phyloP scores from a whole-genome alignment of 2,797 vertebrate species.

The Sebastes kiyomatsui region DNA sequence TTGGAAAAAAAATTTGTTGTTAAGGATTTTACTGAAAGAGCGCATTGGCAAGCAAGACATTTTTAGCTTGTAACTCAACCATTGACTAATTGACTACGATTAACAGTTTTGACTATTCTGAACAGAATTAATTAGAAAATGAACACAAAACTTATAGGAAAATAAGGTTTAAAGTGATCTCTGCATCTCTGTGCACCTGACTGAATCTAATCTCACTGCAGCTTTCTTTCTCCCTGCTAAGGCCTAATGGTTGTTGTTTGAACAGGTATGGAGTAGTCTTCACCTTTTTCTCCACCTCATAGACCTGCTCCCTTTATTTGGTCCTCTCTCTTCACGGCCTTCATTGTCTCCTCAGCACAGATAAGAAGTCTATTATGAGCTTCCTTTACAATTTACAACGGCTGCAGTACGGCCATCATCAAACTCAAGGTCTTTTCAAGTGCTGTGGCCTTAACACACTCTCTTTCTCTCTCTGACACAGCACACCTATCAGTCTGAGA shows the following conservation, averaged over 20 bases:
- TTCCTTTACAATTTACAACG: constrained; percentile 58
- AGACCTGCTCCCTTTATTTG: constrained; percentile 39
- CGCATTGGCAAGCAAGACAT: neutral
- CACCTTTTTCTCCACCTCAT: constrained; percentile 26
- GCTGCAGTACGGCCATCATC: constrained; percentile 50
- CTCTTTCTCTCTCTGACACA: neutral
- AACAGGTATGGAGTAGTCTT: constrained; percentile 24
- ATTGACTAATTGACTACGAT: neutral
- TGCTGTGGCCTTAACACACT: constrained; percentile 9
- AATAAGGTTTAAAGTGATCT: neutral
- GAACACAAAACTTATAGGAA: neutral
- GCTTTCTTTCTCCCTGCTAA: neutral
- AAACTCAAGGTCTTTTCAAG: constrained; percentile 68
- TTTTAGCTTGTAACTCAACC: neutral
- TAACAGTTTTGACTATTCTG: neutral
- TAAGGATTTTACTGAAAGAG: neutral
- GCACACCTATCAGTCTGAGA: constrained; percentile 24
- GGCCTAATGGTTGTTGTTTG: constrained; percentile 26
- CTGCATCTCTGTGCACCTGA: neutral
- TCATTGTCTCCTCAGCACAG: constrained; percentile 56
- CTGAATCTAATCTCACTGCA: neutral
- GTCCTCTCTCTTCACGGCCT: constrained; percentile 22
- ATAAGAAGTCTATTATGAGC: constrained; percentile 70
- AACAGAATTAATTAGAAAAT: neutral
- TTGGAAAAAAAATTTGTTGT: neutral